Conservation (phyloP, 2,888 invertebrate genomes). For the Drosophila seclusa region DNA sequence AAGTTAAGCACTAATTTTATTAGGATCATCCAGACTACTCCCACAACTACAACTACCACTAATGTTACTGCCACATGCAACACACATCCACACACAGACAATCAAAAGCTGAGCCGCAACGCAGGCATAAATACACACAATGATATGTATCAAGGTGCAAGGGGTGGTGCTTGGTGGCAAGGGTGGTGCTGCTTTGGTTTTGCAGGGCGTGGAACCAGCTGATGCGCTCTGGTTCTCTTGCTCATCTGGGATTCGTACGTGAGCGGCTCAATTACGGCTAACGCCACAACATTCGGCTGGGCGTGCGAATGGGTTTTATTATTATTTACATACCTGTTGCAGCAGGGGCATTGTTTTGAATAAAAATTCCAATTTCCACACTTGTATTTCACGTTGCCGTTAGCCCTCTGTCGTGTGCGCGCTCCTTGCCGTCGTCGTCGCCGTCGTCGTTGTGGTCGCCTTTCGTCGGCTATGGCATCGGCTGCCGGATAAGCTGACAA, state of each 20-base stretch:
- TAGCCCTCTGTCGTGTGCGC: conserved; percentile 42
- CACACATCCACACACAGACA: conserved; percentile 28
- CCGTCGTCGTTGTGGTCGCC: conserved; percentile 44
- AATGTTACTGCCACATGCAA: conserved; percentile 4
- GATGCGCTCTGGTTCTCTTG: conserved; percentile 51
- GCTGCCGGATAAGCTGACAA: conserved; percentile 72
- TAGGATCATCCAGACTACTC: conserved; percentile 73
- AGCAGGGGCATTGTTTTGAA: conserved; percentile 85
- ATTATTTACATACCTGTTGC: conserved; percentile 85
- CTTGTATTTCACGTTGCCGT: conserved; percentile 77
- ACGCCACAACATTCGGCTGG: conserved; percentile 47
- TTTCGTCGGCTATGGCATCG: conserved; percentile 60
- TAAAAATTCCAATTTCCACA: conserved; percentile 84
- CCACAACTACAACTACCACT: not conserved
- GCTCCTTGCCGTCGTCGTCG: conserved; percentile 30
- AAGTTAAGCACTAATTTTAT: conserved; percentile 83
- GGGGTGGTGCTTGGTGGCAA: not conserved
- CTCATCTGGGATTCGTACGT: conserved; percentile 63
- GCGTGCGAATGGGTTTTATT: conserved; percentile 81
- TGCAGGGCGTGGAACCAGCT: conserved; percentile 57
- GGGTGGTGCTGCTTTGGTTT: not conserved
- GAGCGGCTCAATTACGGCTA: conserved; percentile 72
- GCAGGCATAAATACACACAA: conserved; percentile 18
- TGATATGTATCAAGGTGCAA: conserved; percentile 36
- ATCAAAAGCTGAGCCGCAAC: conserved; percentile 38